A percentile compares a stretch with the other conserved stretches of the same genome.
These are phyloP conservation scores for Globia sparganii DNA, from an alignment of 2,888 invertebrate genomes.

Conservation along the genomic window DNA sequence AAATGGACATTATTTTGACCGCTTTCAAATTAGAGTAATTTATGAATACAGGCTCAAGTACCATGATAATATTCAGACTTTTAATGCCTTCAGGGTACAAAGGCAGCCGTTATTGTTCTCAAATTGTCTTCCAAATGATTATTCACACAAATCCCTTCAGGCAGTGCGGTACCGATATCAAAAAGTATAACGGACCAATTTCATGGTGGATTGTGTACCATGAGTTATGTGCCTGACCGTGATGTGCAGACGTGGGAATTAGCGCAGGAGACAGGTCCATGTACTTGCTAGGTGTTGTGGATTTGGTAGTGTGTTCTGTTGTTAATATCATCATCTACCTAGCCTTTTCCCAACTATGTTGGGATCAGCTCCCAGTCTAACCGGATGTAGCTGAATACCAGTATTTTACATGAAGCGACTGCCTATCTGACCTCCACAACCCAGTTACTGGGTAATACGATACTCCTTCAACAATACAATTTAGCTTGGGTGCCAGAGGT, in stretches of 20 bases:
- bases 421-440: too few relatives aligned
- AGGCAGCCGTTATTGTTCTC: conserved; percentile 25
- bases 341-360: too few relatives aligned
- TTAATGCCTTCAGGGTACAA: conserved; percentile 16
- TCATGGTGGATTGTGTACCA: conserved; percentile 65
- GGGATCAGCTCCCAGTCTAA: too few relatives aligned
- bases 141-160: conserved; percentile 35
- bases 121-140: conserved; percentile 44
- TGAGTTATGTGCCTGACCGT: conserved; percentile 49
- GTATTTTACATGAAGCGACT: too few relatives aligned
- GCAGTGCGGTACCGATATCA: conserved; percentile 30
- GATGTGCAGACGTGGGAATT: conserved; percentile 51
- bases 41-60: conserved; percentile 2
- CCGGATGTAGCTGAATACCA: too few relatives aligned
- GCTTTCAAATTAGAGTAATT: conserved; percentile 7
- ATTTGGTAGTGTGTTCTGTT: not conserved
- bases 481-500: too few relatives aligned
- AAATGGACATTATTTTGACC: not conserved
- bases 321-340: too few relatives aligned
- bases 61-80: not conserved
- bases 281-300: not conserved
- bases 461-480: too few relatives aligned
- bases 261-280: conserved; percentile 23
- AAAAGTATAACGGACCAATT: conserved; percentile 63
- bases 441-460: too few relatives aligned